phyloP scores from a whole-genome alignment of 1,140 invertebrate species.

The Bradysia coprophila region DNA sequence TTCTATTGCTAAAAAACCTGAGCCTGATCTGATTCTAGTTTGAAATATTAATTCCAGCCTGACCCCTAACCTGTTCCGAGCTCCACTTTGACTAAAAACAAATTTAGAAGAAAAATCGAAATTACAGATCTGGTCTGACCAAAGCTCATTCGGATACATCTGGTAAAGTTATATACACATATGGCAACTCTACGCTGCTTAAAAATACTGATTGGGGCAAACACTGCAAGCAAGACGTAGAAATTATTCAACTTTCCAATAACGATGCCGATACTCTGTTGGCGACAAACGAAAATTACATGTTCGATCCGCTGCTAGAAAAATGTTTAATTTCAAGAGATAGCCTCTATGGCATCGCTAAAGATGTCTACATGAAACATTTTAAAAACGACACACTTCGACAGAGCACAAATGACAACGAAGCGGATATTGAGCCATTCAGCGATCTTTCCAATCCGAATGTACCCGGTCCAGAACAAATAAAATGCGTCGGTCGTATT shows the following conservation, averaged over 20 bases:
- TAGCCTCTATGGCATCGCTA: slow-evolving; percentile 9
- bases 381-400: too few relatives aligned
- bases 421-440: slow-evolving; percentile 13
- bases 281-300: background rate
- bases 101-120: too few relatives aligned
- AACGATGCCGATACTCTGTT: background rate
- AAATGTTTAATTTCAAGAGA: slow-evolving; percentile 11
- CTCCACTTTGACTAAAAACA: too few relatives aligned
- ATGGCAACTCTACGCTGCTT: background rate
- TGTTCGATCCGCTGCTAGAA: slow-evolving; percentile 6
- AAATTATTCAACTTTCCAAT: background rate
- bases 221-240: background rate
- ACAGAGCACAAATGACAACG: slow-evolving; percentile 9
- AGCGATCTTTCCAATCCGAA: slow-evolving; percentile 7
- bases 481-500: slow-evolving; percentile 44
- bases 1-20: too few relatives aligned
- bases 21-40: too few relatives aligned
- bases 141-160: background rate
- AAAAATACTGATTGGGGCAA: background rate
- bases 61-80: too few relatives aligned
- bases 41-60: too few relatives aligned
- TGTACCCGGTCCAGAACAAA: slow-evolving; percentile 22
- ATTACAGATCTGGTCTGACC: too few relatives aligned
- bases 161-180: background rate
- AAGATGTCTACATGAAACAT: slow-evolving; percentile 5